Evolutionary conservation across 2,888 invertebrate genomes (phyloP), one percentile per base, ranked within the genome.

Genomic region (Eupithecia dodoneata): DNA sequence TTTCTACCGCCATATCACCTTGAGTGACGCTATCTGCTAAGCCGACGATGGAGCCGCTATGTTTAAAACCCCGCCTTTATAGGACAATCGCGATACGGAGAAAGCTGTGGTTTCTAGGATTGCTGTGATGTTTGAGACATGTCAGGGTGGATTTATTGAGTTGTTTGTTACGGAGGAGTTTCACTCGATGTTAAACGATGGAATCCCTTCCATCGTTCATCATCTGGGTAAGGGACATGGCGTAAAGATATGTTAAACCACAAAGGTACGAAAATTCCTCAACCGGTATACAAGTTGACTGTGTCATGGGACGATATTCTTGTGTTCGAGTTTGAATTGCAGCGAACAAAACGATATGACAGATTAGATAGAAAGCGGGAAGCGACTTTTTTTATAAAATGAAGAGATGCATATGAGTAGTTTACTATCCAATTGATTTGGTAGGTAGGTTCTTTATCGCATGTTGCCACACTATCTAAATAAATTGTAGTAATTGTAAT

Each of bases 71-170:
- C 42, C 41, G 71, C 71, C 71, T 73, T 73, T 70, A 76, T 79
- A 76, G 74, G 76, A 76, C 74, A 71, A 79, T 79, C 79, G 72
- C 74, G 79, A 79, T 79, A 79, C 44, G 76, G 79, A 55, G 79
- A 76, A 79, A 79, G 79, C 76, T 78, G 78, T 66, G 76, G 76
- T 76, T 75, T 76, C 78, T 79, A 79, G 76, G 78, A 74, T 79
- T 79, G 78, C 76, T 78, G 76, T 79, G 76, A 79, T 79, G 76
- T 70, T 52, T 69, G 74, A 41, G 44, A 74, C 74, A 65, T 76
- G 78, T 79, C 78, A 49, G 78, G 63, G 55, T 67, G 73, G 76
- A 79, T 79, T 76, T 79, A 79, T 79, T 74, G 78, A 79, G 72
- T 74, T 74, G 78, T 75, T 72, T 65, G 71, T 78, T 73, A 69